Percentiles rank a stretch among this genome's conserved stretches.
Conservation (phyloP, 1,140 invertebrate genomes). For the Saxidomus purpurata region DNA sequence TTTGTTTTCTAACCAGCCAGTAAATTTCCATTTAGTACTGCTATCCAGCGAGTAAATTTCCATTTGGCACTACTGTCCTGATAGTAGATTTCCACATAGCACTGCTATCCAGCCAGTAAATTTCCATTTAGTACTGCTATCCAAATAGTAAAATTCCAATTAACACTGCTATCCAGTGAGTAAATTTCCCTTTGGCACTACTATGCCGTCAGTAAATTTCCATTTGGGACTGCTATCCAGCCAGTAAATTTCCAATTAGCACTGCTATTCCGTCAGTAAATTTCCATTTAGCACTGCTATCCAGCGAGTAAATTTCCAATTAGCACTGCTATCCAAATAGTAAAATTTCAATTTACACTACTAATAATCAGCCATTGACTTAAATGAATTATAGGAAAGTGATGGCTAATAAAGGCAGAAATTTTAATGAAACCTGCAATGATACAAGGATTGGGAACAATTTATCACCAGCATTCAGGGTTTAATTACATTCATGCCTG, state of each 20-base stretch:
- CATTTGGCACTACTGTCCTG: no score
- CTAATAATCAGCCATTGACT: not conserved
- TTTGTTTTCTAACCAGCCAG: no score
- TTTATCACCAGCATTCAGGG: not conserved
- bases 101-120: no score
- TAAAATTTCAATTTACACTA: not conserved
- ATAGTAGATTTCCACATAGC: not conserved
- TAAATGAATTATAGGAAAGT: not conserved
- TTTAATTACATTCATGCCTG: not conserved
- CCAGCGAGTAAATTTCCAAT: not conserved
- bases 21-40: no score
- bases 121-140: not conserved
- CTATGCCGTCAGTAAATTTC: no score
- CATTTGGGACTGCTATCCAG: no score
- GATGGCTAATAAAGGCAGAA: not conserved
- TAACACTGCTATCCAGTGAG: no score
- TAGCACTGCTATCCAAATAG: not conserved
- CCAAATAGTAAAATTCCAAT: not conserved
- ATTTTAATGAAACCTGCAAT: not conserved
- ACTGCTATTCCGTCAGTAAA: no score
- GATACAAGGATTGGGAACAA: not conserved
- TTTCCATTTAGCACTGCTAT: not conserved
- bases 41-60: no score
- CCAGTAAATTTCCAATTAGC: no score
- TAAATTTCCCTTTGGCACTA: no score